Evolutionary conservation across 1,140 invertebrate species (phyloP), one percentile per base, ranked within the genome.

Genomic region (Sipha flava): DNA sequence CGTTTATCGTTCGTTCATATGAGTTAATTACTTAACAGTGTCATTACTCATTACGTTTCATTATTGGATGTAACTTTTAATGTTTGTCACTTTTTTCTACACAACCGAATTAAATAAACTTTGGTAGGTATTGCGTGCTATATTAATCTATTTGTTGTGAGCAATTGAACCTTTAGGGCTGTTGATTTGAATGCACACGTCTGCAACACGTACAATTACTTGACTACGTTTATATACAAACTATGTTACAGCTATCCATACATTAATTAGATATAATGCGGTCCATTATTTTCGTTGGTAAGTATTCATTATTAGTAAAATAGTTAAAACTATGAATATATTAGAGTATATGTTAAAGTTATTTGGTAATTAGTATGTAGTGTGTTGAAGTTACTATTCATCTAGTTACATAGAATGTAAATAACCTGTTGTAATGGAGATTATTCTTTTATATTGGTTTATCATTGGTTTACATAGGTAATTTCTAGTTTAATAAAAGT

Each of bases 1-100:
- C 72, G 72, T 75, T 75, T 75, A 75, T 75, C 49, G 49, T 21
- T 75, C n/a, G 26, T 54, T 75, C 21, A 1, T 57, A 40, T 18
- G 26, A 23, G 23, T 40, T 26, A 45, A 68, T 45, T 45, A 45
- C 16, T 16, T 16, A 68, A 18, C 40, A 26, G 21, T 18, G 23
- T 43, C 40, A 45, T 57, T 57, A 57, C 10, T 54, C 14, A 59
- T 31, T 59, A 34, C 21, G 16, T 68, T 37, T 34, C n/a, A n/a
- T 66, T 14, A 10, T 21, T 1, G 14, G 1, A 12, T 68, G 37
- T 45, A 43, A 26, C 21, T 64, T 59, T 59, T 18, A 14, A 59
- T 29, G 23, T 23, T 0, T 18, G 3, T 59, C 1, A 23, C 14
- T 16, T 59, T 16, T 59, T 47, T 47, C 1, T 47, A 18, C n/a